Conservation (phyloP, 2,113 vertebrate species). For the Archocentrus centrarchus region DNA sequence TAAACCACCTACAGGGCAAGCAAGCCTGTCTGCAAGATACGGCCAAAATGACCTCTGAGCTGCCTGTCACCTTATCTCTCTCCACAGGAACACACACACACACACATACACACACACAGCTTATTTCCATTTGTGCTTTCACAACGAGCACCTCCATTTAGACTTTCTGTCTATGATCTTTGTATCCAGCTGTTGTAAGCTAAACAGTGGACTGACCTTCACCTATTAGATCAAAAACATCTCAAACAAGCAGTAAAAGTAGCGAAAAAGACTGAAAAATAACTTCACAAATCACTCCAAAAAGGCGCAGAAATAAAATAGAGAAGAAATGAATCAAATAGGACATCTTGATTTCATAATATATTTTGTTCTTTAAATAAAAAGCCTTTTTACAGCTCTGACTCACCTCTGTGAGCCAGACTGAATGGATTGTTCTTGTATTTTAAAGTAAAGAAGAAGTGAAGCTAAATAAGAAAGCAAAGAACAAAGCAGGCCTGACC, state of each 20-base stretch:
- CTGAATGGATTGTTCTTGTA: too few relatives aligned
- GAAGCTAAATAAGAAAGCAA: neutral
- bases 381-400: neutral
- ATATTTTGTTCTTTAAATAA: neutral
- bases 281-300: neutral
- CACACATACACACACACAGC: neutral
- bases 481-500: neutral
- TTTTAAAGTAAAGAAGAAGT: neutral
- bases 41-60: conserved; percentile 59
- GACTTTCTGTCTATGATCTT: conserved; percentile 10
- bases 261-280: neutral
- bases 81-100: conserved; percentile 20
- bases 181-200: neutral
- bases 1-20: conserved; percentile 60
- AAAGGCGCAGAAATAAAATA: neutral
- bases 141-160: neutral
- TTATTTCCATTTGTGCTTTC: conserved; percentile 20
- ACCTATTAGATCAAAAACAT: neutral
- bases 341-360: neutral
- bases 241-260: neutral
- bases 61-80: conserved; percentile 67
- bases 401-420: neutral
- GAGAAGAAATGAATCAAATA: neutral
- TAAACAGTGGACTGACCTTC: neutral
- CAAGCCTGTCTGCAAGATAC: conserved; percentile 60